Conservation (phyloP, 2,113 vertebrate genomes). For the Pachypanchax playfairii region DNA sequence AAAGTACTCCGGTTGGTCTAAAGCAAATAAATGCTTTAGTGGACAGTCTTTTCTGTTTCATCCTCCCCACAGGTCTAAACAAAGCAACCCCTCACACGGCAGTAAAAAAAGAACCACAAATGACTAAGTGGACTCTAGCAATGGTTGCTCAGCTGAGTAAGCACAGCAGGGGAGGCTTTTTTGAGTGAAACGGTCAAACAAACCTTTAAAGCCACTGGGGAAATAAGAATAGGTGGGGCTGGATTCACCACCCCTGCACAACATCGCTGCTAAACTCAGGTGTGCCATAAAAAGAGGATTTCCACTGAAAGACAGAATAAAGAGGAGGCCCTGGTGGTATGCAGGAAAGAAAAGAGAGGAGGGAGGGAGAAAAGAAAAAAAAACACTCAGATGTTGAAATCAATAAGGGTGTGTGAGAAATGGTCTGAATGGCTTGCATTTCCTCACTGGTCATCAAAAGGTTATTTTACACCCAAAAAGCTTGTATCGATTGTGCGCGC, state of each 20-base stretch:
- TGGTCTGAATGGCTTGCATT: slow-evolving; percentile 80
- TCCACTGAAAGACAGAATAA: slow-evolving; percentile 31
- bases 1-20: neutral
- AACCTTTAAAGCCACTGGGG: slow-evolving; percentile 56
- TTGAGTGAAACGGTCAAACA: slow-evolving; percentile 31
- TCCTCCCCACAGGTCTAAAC: slow-evolving; percentile 1
- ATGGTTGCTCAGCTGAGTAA: slow-evolving; percentile 58
- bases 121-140: slow-evolving; percentile 34
- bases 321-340: slow-evolving; percentile 10
- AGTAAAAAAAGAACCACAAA: slow-evolving; percentile 34
- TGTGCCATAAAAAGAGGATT: slow-evolving; percentile 41
- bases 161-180: slow-evolving; percentile 42
- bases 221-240: slow-evolving; percentile 31
- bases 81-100: slow-evolving; percentile 19
- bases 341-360: slow-evolving; percentile 44
- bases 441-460: slow-evolving; percentile 88
- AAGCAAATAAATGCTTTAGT: slow-evolving; percentile 10
- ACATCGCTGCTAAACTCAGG: slow-evolving; percentile 25
- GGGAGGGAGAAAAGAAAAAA: slow-evolving; percentile 39
- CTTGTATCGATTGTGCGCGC: slow-evolving; percentile 84
- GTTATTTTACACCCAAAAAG: slow-evolving; percentile 91
- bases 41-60: slow-evolving; percentile 8
- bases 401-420: slow-evolving; percentile 83
- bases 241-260: neutral
- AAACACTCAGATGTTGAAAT: slow-evolving; percentile 77